Percentiles rank a stretch among this genome's conserved stretches.
phyloP scores from a whole-genome alignment of 1,140 invertebrate genomes.

The Neodiprion fabricii region DNA sequence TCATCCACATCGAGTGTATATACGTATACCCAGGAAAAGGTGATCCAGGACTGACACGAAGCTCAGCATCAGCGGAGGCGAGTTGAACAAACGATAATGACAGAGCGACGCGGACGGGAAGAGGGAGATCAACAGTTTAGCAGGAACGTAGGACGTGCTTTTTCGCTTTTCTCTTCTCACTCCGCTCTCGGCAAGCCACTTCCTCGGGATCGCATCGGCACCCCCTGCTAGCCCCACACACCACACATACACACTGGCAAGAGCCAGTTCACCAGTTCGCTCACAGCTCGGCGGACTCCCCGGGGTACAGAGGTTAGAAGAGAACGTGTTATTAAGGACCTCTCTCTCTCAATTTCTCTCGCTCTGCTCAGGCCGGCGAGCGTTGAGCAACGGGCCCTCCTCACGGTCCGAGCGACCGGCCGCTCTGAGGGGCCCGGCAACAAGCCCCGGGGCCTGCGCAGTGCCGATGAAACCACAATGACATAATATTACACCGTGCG shows the following conservation, averaged over 20 bases:
- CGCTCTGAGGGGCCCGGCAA: too few relatives aligned
- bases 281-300: slow-evolving; percentile 23
- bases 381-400: neutral
- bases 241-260: neutral
- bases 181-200: too few relatives aligned
- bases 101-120: neutral
- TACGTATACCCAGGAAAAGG: neutral
- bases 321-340: slow-evolving; percentile 47
- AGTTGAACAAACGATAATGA: slow-evolving; percentile 3
- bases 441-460: neutral
- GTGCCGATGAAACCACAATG: slow-evolving; percentile 32
- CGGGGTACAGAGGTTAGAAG: slow-evolving; percentile 40
- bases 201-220: neutral
- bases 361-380: neutral
- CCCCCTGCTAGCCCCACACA: neutral
- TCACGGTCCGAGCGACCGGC: too few relatives aligned
- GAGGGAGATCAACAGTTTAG: slow-evolving; percentile 5
- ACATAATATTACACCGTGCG: slow-evolving; percentile 44
- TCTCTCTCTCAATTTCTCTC: slow-evolving; percentile 15
- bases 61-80: neutral
- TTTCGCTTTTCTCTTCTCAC: neutral
- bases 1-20: neutral
- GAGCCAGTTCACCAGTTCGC: slow-evolving; percentile 15
- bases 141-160: neutral
- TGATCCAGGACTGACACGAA: neutral